Evolutionary conservation across 35 echinoderm and acorn worm species (phyloP), one percentile per base, ranked within the genome.

Genomic region (Antedon bifida): DNA sequence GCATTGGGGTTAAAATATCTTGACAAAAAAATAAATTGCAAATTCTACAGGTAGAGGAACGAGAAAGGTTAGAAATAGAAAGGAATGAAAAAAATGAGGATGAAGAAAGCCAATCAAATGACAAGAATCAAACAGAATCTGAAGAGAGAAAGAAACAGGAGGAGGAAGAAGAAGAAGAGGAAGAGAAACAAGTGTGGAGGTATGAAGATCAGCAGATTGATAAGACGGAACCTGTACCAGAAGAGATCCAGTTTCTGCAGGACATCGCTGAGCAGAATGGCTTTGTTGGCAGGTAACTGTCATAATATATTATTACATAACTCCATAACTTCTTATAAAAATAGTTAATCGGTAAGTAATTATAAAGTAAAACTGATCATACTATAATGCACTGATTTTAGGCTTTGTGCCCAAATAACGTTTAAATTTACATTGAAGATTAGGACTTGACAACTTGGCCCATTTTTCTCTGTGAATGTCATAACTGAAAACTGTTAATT

Each of bases 201-300:
- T 95, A 95, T 33, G 92, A 95, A 38, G 92, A 96, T n/a, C 82
- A 96, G 35, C 82, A 89, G 21, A 82, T 89, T 2, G 86, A 83
- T 38, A 29, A 80, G 23, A 38, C 34, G 39, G 90, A 91, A 29
- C 85, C 90, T 76, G 82, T 90, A 78, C 94, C 94, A 29, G 78
- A 89, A 29, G 94, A 97, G 73, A 79, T 97, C 0, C 36, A 90
- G 74, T 26, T 88, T 19, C 82, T 97, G 39, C 83, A 97, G 36
- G 85, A 81, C 16, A 46, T 77, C 19, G 88, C 89, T 36, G 90
- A 97, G 74, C 88, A 97, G 51, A 85, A 97, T 90, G 90, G 94
- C 0, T 97, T 97, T 88, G 90, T 92, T 44, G 90, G 94, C 29
- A 92, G 94, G 94, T 97, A 46, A 84, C 74, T 28, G 29, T 42